Conservation (phyloP, 2,888 invertebrate species). For the Leptopilina syphax region DNA sequence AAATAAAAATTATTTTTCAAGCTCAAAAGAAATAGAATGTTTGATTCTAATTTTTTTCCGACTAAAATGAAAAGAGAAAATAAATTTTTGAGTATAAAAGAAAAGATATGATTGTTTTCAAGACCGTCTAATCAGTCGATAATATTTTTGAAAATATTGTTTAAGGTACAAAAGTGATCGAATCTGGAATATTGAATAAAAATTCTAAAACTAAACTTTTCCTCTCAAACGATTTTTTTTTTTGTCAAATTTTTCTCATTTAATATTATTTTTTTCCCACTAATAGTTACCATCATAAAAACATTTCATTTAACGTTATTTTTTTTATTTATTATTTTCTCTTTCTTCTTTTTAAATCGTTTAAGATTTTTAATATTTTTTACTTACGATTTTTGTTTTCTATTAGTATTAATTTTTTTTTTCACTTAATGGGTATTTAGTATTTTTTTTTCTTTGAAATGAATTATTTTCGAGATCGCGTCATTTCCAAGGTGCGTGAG, state of each 20-base stretch:
- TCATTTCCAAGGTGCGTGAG: conserved; percentile 36
- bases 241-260: not conserved
- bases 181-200: conserved; percentile 13
- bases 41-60: not conserved
- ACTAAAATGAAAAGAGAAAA: not conserved
- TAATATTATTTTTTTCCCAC: not conserved
- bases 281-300: conserved; percentile 4
- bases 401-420: conserved; percentile 5
- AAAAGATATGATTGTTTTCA: conserved; percentile 27
- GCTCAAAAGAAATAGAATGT: too few species aligned
- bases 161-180: conserved; percentile 19
- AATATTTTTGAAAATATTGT: conserved; percentile 5
- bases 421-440: not conserved
- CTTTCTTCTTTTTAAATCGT: not conserved
- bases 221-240: not conserved
- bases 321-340: too few species aligned
- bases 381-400: not conserved
- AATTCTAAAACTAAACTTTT: not conserved
- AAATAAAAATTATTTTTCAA: too few species aligned
- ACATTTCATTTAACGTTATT: not conserved
- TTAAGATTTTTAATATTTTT: not conserved
- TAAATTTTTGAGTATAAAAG: not conserved
- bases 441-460: not conserved
- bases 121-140: conserved; percentile 4
- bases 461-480: conserved; percentile 43